Evolutionary conservation across 2,888 invertebrate species (phyloP), one percentile per base, ranked within the genome.

Genomic region (Eupelmus urozonus): DNA sequence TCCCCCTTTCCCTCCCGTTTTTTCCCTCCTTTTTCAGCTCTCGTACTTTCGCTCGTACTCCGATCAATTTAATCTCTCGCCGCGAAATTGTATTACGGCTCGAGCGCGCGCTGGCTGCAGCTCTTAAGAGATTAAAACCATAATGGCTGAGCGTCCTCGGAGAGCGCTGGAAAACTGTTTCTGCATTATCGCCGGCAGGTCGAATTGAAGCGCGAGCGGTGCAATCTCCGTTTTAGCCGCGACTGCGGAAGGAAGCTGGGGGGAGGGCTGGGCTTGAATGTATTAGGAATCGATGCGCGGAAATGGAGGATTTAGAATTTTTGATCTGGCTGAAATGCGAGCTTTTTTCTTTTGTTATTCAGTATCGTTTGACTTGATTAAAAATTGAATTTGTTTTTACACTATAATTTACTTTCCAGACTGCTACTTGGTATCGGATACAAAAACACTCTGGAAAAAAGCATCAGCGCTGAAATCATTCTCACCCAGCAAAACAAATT

Each of bases 71-170:
- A 80, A 70, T 76, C 70, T 80, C 62, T 73, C 59, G 23, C 42
- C 34, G 40, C 65, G 27, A 76, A 80, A 76, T 76, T 73, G 63
- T 69, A 76, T 80, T 80, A 69, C 23, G 13, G 53, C 27, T 13
- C 18, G 40, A 13, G 16, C 25, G 42, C 13, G n/a, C 49, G 25
- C 13, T 42, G 40, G 16, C 57, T 57, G 25, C 23, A 59, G 42
- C 74, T 70, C 66, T 74, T 78, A 75, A 71, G 51, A 78, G 75
- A 80, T 80, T 80, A 78, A 80, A 80, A 71, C 71, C 70, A 62
- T 75, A 75, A 78, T 78, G 77, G 69, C 45, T 66, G 75, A 70
- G 73, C 67, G 3, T 73, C 67, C 25, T 57, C 45, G 60, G 75
- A 70, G 73, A 62, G 3, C 69, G 62, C 25, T 57, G 62, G 67